phyloP scores from a whole-genome alignment of 2,888 invertebrate genomes.

The Emmelina monodactyla region DNA sequence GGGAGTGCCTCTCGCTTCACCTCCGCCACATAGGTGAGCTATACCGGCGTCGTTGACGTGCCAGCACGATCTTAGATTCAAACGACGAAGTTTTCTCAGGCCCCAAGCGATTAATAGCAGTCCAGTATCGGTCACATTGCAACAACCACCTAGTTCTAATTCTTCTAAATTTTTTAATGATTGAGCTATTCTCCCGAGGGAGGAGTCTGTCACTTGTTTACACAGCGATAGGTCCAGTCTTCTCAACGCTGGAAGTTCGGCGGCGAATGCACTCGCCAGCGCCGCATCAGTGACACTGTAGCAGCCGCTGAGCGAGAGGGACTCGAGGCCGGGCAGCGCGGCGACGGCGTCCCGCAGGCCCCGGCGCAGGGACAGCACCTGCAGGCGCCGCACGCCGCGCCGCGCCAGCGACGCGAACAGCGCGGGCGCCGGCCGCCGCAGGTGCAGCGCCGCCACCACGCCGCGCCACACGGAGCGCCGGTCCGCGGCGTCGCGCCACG shows the following conservation, averaged over 20 bases:
- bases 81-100: slow-evolving; percentile 79
- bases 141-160: slow-evolving; percentile 90
- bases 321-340: slow-evolving; percentile 85
- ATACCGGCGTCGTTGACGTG: slow-evolving; percentile 92
- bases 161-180: slow-evolving; percentile 85
- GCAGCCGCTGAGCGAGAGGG: slow-evolving; percentile 90
- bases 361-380: slow-evolving; percentile 84
- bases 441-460: slow-evolving; percentile 89
- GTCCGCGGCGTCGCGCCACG: slow-evolving; percentile 93
- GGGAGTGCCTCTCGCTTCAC: slow-evolving; percentile 79
- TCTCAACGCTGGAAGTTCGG: slow-evolving; percentile 78
- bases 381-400: slow-evolving; percentile 87
- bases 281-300: slow-evolving; percentile 91
- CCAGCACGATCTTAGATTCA: slow-evolving; percentile 93
- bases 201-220: slow-evolving; percentile 94
- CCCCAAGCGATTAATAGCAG: slow-evolving; percentile 88
- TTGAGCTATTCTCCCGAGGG: slow-evolving; percentile 84
- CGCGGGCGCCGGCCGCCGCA: slow-evolving; percentile 82
- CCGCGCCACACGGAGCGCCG: slow-evolving; percentile 94
- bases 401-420: slow-evolving; percentile 86
- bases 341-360: slow-evolving; percentile 86
- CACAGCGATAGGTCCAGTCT: slow-evolving; percentile 89
- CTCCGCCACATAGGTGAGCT: slow-evolving; percentile 81
- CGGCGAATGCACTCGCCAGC: slow-evolving; percentile 81
- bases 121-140: slow-evolving; percentile 89